Evolutionary conservation across 2,113 vertebrate genomes (phyloP).

Genomic region (Pan paniscus): DNA sequence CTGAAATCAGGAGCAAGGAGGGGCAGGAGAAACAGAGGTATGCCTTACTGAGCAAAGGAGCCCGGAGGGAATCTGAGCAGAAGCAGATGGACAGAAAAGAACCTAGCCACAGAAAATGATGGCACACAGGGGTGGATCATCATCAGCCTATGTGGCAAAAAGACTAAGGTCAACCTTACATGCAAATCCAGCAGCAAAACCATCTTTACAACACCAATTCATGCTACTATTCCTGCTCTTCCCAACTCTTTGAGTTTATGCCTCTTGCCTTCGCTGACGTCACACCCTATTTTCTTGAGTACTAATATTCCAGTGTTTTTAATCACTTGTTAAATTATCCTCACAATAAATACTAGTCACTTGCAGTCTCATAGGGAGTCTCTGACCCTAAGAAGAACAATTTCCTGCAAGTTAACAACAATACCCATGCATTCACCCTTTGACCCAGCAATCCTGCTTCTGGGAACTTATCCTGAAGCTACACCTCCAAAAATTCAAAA

Average conservation of each 20-base stretch:
- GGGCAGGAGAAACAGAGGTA: no score
- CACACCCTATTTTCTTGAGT: not conserved
- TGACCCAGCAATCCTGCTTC: not conserved
- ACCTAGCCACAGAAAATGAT: not conserved
- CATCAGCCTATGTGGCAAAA: not conserved
- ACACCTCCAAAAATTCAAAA: not conserved
- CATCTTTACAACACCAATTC: not conserved
- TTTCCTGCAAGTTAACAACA: not conserved
- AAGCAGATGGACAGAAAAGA: no score
- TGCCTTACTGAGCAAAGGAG: not conserved
- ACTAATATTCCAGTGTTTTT: not conserved
- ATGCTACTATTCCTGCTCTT: not conserved
- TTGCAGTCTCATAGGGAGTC: no score
- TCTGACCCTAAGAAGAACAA: not conserved
- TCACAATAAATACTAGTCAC: not conserved
- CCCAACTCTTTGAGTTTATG: not conserved
- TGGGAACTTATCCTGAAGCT: not conserved
- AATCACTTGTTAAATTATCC: not conserved
- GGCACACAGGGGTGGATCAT: accelerated
- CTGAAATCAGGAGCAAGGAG: accelerated
- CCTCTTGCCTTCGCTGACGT: not conserved
- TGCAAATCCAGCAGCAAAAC: not conserved
- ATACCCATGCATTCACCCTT: not conserved
- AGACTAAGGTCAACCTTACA: not conserved
- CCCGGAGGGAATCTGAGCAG: no score